Conservation (phyloP, 2,797 vertebrate species). For the Sorex maritimensis region DNA sequence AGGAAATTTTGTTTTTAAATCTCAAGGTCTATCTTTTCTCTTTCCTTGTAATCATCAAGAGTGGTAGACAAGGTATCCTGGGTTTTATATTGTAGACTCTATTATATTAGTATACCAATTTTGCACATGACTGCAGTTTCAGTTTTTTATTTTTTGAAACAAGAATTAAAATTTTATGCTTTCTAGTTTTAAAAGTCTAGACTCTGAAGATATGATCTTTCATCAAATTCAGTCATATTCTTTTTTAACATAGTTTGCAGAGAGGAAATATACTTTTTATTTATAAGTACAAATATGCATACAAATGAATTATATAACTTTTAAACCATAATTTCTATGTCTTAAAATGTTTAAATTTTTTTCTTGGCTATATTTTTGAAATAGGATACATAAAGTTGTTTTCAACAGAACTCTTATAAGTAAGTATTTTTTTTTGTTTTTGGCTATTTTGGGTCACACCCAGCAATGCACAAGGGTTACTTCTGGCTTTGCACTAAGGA, state of each 20-base stretch:
- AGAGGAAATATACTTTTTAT: constrained; percentile 28
- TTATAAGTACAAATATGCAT: constrained; percentile 13
- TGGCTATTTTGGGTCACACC: no score
- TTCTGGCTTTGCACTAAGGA: no score
- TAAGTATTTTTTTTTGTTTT: background rate
- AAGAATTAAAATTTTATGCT: constrained; percentile 14
- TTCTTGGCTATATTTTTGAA: background rate
- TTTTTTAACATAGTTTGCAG: constrained; percentile 55
- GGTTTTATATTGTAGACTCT: constrained; percentile 45
- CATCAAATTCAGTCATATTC: constrained; percentile 5
- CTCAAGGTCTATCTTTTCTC: constrained; percentile 37
- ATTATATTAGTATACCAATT: constrained; percentile 44
- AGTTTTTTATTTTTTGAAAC: constrained; percentile 50
- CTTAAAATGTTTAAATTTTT: constrained; percentile 17
- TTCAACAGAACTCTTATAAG: background rate
- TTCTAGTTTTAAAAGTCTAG: constrained; percentile 47
- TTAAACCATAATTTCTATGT: constrained; percentile 16
- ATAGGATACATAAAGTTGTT: background rate
- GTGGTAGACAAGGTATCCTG: background rate
- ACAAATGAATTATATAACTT: constrained; percentile 41
- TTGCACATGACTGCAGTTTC: constrained; percentile 17
- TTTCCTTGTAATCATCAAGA: constrained; percentile 28
- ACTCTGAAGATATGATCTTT: constrained; percentile 49
- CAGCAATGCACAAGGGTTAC: no score
- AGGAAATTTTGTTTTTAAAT: constrained; percentile 79